A percentile compares a stretch with the other conserved stretches of the same genome.
These are phyloP conservation scores for Druon quercuslanigerum DNA, from an alignment of 1,140 invertebrate species.

Conservation along the genomic window DNA sequence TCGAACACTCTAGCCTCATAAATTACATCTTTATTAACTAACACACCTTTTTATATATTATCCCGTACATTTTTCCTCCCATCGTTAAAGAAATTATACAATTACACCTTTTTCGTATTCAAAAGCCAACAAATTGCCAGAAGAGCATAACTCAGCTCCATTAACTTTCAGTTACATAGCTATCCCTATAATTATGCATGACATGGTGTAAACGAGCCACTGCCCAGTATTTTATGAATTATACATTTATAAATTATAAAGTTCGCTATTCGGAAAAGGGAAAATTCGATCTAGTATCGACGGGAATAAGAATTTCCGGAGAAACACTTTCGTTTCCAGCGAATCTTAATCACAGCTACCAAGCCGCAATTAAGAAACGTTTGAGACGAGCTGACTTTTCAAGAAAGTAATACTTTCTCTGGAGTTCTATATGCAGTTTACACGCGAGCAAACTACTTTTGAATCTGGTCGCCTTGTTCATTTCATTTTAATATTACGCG, in stretches of 20 bases:
- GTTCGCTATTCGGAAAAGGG: neutral
- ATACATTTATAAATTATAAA: neutral
- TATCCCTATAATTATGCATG: too few relatives aligned
- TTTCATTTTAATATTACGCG: conserved; percentile 22
- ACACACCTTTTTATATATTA: too few relatives aligned
- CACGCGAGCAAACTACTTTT: conserved; percentile 4
- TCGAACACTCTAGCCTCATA: too few relatives aligned
- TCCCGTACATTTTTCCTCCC: too few relatives aligned
- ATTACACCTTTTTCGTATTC: neutral
- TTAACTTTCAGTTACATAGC: too few relatives aligned
- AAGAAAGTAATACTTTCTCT: conserved; percentile 69
- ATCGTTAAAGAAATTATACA: too few relatives aligned
- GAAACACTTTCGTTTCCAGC: conserved; percentile 44
- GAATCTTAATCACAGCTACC: conserved; percentile 53
- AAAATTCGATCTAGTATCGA: conserved; percentile 5
- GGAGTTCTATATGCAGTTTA: neutral
- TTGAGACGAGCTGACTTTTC: conserved; percentile 34
- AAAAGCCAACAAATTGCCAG: neutral
- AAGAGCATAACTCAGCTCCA: neutral
- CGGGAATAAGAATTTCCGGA: conserved; percentile 41
- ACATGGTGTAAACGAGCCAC: neutral
- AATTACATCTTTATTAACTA: too few relatives aligned
- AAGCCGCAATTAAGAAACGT: conserved; percentile 40
- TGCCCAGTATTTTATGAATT: neutral
- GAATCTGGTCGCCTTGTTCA: conserved; percentile 13